Base-by-base conservation (phyloP, 1,140 invertebrate species). In the Platyura marginata region DNA sequence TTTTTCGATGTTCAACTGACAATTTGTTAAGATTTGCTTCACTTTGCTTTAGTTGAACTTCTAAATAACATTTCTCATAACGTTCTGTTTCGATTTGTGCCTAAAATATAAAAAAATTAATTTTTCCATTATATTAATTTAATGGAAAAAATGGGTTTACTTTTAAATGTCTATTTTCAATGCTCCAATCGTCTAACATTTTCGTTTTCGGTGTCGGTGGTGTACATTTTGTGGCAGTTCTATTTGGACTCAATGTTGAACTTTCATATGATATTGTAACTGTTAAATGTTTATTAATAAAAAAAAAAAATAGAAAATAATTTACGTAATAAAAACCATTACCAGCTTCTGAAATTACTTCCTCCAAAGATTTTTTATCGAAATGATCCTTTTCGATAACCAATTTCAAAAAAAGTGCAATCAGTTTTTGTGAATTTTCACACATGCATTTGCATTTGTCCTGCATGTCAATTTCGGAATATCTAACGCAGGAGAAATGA, bases 401-500 rank as follows among this genome's bases (percentile, higher is more conserved):
- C 15, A 9, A 36, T 36, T 36, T 34, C 6, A 60, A 50, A 37
- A 58, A 56, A 1, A 34, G 20, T 2, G 49, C 53, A 5, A 60
- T 49, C 22, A 21, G 38, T 8, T 44, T 42, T 45, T 60, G 57
- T 1, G 45, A 38, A 3, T 13, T 10, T 15, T 48, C 44, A 1
- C 50, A 44, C 16, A 60, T 48, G 11, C 41, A 42, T 20, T 51
- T 45, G 37, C 57, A 60, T 16, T 54, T 49, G 37, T 41, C 41
- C 18, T 60, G 57, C n/a, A 57, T 54, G 35, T 43, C 41, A 25
- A 42, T 33, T n/a, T 42, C 46, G 1, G 54, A 51, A 34, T 40
- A 44, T 25, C 50, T 53, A 6, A 60, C 50, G 25, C 57, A 60
- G 9, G 48, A 43, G 39, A 53, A 60, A 39, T 60, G 56, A 38